Evolutionary conservation across 1,140 invertebrate genomes (phyloP), one percentile per base, ranked within the genome.

Genomic region (Colletes latitarsis): DNA sequence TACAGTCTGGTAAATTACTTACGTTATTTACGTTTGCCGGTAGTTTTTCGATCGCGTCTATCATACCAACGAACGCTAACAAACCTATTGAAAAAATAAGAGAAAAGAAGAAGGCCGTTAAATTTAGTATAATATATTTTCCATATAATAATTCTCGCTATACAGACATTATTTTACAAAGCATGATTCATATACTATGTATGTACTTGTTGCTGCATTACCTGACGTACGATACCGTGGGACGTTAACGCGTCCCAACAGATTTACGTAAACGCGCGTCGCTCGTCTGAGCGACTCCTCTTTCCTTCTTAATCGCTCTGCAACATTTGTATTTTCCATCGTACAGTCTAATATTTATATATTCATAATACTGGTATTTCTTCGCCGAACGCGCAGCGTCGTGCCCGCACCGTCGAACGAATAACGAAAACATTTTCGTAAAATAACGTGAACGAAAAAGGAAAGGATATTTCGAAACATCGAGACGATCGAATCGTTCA

Each of bases 121-220:
- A 93, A 93, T 93, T 93, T 88, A 92, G 91, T 93, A 93, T 93
- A 93, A 93, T 93, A 93, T 93, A 93, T 93, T 93, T 92, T 93
- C 91, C 92, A 93, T 93, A 91, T 93, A 93, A 92, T 93, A 91
- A 91, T 92, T 93, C 91, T 93, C 92, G 92, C 93, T 93, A 93
- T 93, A 93, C 92, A 93, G 92, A 93, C 92, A 93, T 91, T 93
- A 93, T 93, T 88, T 93, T 93, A 93, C 93, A 93, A 93, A 93
- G 92, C 92, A 93, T 91, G 89, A 88, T 91, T 93, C n/a, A n/a
- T 89, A 70, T 81, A 84, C 58, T 82, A 82, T 71, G 79, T 82
- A 17, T 49, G 49, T 49, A 81, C 69, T 58, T 84, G n/a, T 82
- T 90, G 89, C 86, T 89, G 89, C 85, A 85, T 81, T 86, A 89